A percentile compares a stretch with the other conserved stretches of the same genome.
phyloP scores from a whole-genome alignment of 2,113 vertebrate genomes.

The Accipiter cooperii region DNA sequence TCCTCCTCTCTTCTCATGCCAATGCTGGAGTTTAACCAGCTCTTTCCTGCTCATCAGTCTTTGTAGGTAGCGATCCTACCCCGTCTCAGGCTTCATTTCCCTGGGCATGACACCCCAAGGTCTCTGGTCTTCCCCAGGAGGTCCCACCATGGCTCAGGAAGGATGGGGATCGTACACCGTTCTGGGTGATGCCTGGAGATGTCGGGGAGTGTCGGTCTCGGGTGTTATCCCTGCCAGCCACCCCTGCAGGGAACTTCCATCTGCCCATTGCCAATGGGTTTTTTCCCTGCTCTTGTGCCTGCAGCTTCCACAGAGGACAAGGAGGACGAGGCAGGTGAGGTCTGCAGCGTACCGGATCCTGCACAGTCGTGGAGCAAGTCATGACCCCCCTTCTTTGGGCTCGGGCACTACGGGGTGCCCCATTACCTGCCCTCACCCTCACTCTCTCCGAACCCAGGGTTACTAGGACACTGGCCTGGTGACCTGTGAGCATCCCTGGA shows the following conservation, averaged over 20 bases:
- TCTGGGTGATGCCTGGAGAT: neutral
- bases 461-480: rapidly evolving
- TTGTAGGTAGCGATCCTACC: neutral
- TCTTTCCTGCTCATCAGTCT: neutral
- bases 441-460: neutral
- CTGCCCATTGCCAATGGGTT: neutral
- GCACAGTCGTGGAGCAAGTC: neutral
- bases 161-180: rapidly evolving
- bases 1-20: neutral
- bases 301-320: neutral
- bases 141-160: neutral
- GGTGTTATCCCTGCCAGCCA: neutral
- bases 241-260: neutral
- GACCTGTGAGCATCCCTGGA: neutral
- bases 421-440: neutral
- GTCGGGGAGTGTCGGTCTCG: rapidly evolving
- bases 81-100: neutral
- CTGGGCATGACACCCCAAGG: neutral
- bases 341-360: neutral
- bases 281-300: neutral
- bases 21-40: neutral
- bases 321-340: neutral
- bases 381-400: neutral
- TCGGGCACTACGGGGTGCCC: neutral
- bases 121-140: neutral